A percentile compares a stretch with the other conserved stretches of the same genome.
phyloP scores from a whole-genome alignment of 2,113 vertebrate genomes.

The Neomonachus schauinslandi region DNA sequence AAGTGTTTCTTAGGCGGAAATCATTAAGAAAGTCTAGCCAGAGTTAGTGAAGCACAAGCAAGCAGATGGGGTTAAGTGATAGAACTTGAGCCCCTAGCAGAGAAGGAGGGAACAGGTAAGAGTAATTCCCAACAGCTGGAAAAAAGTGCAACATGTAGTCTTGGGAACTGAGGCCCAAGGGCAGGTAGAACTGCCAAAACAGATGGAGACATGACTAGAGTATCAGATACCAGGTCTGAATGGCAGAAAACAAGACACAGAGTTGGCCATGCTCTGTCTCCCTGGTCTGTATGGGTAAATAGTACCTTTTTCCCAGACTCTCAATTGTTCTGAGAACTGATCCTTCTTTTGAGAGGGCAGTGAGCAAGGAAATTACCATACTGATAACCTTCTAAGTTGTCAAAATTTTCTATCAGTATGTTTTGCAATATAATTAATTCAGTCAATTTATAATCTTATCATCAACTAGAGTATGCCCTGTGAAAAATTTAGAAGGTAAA shows the following conservation, averaged over 20 bases:
- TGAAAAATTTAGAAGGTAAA: not conserved
- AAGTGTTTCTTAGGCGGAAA: not conserved
- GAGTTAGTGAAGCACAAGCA: not conserved
- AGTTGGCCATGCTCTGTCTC: not conserved
- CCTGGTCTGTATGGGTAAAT: not conserved
- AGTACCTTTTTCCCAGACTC: not conserved
- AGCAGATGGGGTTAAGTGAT: not conserved
- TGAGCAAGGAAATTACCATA: not conserved
- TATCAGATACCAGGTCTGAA: not conserved
- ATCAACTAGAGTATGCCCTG: not conserved
- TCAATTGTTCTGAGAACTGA: not conserved
- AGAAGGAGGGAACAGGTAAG: not conserved
- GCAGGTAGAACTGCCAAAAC: not conserved
- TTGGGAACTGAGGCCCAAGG: not conserved
- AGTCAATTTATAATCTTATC: not conserved
- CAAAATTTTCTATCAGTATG: not conserved
- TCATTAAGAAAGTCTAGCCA: not conserved
- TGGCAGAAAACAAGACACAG: not conserved
- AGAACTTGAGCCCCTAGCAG: not conserved
- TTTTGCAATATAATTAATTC: not conserved
- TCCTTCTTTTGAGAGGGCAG: not conserved
- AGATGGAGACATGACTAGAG: not conserved
- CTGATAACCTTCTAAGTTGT: not conserved
- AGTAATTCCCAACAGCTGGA: not conserved
- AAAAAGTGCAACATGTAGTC: not conserved